Percentiles rank a stretch among this genome's conserved stretches.
These are phyloP conservation scores for Oceanodroma tethys DNA, from an alignment of 2,113 vertebrate species.

Conservation along the genomic window DNA sequence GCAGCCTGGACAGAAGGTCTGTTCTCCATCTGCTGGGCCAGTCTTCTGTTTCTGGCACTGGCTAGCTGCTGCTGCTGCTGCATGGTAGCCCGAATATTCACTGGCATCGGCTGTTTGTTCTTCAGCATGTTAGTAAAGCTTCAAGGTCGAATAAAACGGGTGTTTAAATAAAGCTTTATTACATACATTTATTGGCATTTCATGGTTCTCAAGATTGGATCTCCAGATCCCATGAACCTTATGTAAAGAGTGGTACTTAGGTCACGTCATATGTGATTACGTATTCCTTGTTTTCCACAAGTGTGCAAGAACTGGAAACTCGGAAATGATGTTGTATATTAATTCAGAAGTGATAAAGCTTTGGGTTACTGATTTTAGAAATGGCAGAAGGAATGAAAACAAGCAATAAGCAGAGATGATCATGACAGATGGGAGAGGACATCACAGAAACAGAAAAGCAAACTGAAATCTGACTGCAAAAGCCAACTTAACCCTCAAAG, in stretches of 20 bases:
- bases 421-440: constrained; percentile 26
- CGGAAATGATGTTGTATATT: constrained; percentile 48
- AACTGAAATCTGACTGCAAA: background rate
- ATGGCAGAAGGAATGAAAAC: constrained; percentile 52
- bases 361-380: constrained; percentile 50
- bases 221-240: constrained; percentile 76
- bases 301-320: constrained; percentile 70
- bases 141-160: constrained; percentile 91
- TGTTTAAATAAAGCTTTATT: constrained; percentile 80
- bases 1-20: constrained; percentile 97
- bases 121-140: constrained; percentile 99
- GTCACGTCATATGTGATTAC: constrained; percentile 49
- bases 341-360: constrained; percentile 55
- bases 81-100: constrained; percentile 97
- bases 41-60: constrained; percentile 95
- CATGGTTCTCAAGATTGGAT: constrained; percentile 74
- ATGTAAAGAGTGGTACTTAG: constrained; percentile 65
- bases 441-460: constrained; percentile 1
- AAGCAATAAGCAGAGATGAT: constrained; percentile 61
- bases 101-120: constrained; percentile 97
- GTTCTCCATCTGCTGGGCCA: constrained; percentile 99
- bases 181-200: constrained; percentile 79
- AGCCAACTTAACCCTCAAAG: background rate
- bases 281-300: constrained; percentile 68
- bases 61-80: constrained; percentile 95